Evolutionary conservation across 2,888 invertebrate genomes (phyloP), one percentile per base, ranked within the genome.

Genomic region (Drosophila phalerata): DNA sequence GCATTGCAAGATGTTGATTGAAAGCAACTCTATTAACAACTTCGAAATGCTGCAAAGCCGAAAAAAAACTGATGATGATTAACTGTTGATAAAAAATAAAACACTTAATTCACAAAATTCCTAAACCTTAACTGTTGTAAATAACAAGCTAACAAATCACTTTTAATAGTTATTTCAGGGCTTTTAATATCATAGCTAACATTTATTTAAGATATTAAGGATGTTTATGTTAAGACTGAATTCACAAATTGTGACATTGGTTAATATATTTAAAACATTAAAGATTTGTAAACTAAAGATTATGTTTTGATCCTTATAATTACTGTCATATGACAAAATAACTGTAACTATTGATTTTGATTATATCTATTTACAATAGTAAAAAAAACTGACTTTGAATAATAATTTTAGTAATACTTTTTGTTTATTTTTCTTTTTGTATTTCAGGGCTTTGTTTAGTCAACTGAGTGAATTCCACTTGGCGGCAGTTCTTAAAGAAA

Each of bases 401-500:
- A 5, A 1, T n/a, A n/a, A n/a, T n/a, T 13, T 5, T 5, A 28
- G 5, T 6, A 15, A 4, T 30, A 5, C 30, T 30, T 2, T 17
- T 17, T 48, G 17, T 11, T 17, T 48, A 8, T 3, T 2, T 11
- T 17, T 11, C 17, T n/a, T 70, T 68, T 69, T 60, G 19, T 28
- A 88, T 89, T 6, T 79, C 6, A 92, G 92, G 92, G 69, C 65
- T 85, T 63, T 76, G 62, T 69, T 77, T 77, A 67, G 60, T 47
- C 62, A 62, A 67, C 30, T 82, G 74, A 80, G 52, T 49, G 62
- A 79, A 43, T 89, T 90, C 85, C 87, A 76, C 81, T 88, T 81
- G 79, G 89, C 85, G 80, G 87, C 84, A 79, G 91, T 88, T 83
- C 73, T 77, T 72, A 80, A 77, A 73, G 89, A 91, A 92, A 94